A percentile compares a stretch with the other conserved stretches of the same genome.
Conservation (phyloP, 2,797 vertebrate species). For the Poecile montanus region DNA sequence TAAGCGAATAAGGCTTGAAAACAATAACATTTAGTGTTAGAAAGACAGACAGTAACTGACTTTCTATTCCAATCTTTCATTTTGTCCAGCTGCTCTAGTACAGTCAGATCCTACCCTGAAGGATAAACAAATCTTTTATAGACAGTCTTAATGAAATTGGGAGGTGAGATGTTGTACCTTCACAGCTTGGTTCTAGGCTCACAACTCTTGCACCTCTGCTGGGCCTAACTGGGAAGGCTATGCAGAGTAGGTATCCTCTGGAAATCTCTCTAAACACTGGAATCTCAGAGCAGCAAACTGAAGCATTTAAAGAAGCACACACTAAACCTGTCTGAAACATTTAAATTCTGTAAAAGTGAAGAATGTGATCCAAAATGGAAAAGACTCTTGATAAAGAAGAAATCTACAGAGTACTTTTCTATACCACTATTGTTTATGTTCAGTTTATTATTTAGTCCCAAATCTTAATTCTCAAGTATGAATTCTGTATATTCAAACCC, state of each 20-base stretch:
- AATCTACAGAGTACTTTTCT: not conserved
- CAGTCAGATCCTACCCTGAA: conserved; percentile 9
- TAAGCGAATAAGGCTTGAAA: not conserved
- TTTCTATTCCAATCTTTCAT: conserved; percentile 2
- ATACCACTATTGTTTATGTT: not conserved
- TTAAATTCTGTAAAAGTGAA: not conserved
- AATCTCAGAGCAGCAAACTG: not conserved
- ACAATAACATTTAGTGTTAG: not conserved
- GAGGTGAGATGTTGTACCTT: not conserved
- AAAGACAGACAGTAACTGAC: not conserved
- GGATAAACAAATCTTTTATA: conserved; percentile 22
- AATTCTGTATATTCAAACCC: not conserved
- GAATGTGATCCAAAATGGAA: not conserved
- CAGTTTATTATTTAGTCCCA: not conserved
- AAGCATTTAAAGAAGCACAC: not conserved
- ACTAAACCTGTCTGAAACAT: not conserved
- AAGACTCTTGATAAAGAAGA: not conserved
- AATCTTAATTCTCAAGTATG: not conserved
- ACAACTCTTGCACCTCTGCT: not conserved
- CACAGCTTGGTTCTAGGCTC: not conserved
- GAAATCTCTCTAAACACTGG: not conserved
- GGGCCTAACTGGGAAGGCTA: not conserved
- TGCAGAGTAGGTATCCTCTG: not conserved
- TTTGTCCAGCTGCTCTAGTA: not conserved
- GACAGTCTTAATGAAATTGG: not conserved